These are phyloP conservation scores for Urocolius indicus DNA, from an alignment of 2,113 vertebrate genomes.

Conservation along the genomic window DNA sequence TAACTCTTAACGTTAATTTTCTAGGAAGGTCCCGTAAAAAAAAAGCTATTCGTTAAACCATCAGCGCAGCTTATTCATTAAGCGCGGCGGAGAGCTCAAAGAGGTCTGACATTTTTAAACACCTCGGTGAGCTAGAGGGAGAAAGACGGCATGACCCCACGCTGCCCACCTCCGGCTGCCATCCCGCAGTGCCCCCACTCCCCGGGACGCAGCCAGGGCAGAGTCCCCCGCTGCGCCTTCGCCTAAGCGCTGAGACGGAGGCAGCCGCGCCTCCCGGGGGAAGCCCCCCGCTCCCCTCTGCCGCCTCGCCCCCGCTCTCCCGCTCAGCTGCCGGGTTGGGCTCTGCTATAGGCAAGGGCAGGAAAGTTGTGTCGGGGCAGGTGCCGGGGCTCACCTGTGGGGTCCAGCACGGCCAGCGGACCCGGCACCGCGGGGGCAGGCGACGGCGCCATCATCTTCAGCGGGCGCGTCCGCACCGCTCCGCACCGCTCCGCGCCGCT, in stretches of 20 bases:
- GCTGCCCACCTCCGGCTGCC: rapidly evolving
- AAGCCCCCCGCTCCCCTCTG: neutral
- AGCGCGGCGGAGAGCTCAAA: neutral
- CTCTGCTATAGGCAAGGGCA: neutral
- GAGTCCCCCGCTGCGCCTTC: neutral
- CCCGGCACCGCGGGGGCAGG: neutral
- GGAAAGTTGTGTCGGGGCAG: neutral
- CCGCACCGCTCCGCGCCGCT: no score
- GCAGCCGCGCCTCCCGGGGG: neutral
- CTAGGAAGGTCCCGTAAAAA: rapidly evolving
- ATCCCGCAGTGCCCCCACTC: rapidly evolving
- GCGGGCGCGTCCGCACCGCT: no score
- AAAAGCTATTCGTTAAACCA: neutral
- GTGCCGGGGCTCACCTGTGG: constrained; percentile 58
- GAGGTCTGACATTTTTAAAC: neutral
- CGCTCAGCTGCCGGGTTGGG: neutral
- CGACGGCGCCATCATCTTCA: neutral
- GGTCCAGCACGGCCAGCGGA: constrained; percentile 62
- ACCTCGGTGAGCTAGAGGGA: rapidly evolving
- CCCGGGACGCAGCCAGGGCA: neutral
- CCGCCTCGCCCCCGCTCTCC: neutral
- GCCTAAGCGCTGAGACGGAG: no score
- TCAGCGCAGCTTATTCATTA: rapidly evolving
- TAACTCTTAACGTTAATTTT: rapidly evolving
- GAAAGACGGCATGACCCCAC: neutral